Percentiles rank a stretch among this genome's conserved stretches.
phyloP scores from a whole-genome alignment of 2,888 invertebrate genomes.

The Eulithis prunata region DNA sequence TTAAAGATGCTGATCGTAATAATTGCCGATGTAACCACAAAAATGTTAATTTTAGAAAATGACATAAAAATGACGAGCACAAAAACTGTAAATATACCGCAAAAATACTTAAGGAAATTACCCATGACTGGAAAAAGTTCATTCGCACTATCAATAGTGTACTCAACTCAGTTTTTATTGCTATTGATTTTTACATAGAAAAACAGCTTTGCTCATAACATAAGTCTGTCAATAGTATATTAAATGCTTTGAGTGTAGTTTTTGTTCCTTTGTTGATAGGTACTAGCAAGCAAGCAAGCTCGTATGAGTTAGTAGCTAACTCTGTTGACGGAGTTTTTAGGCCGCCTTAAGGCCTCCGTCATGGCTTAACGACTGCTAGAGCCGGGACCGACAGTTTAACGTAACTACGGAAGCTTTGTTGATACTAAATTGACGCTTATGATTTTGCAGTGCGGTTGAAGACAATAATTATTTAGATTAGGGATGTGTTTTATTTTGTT shows the following conservation, averaged over 20 bases:
- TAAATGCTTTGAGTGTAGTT: neutral
- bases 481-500: neutral
- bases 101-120: constrained; percentile 14
- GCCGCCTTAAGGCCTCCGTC: no score
- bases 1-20: neutral
- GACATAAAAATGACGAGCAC: constrained; percentile 5
- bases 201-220: constrained; percentile 3
- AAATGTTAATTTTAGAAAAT: constrained; percentile 9
- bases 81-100: constrained; percentile 2
- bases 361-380: no score
- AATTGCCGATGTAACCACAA: neutral
- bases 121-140: constrained; percentile 11
- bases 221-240: no score
- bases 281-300: no score
- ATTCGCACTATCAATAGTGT: constrained; percentile 12
- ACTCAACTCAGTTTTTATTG: neutral
- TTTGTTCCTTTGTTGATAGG: constrained; percentile 2
- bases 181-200: constrained; percentile 1
- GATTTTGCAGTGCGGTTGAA: neutral
- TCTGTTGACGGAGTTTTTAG: no score
- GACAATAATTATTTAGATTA: neutral
- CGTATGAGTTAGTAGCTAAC: no score
- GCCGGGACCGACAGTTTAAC: no score
- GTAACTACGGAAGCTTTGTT: no score
- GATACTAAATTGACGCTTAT: no score